phyloP scores from a whole-genome alignment of 2,797 vertebrate species.

The Lagorchestes hirsutus region DNA sequence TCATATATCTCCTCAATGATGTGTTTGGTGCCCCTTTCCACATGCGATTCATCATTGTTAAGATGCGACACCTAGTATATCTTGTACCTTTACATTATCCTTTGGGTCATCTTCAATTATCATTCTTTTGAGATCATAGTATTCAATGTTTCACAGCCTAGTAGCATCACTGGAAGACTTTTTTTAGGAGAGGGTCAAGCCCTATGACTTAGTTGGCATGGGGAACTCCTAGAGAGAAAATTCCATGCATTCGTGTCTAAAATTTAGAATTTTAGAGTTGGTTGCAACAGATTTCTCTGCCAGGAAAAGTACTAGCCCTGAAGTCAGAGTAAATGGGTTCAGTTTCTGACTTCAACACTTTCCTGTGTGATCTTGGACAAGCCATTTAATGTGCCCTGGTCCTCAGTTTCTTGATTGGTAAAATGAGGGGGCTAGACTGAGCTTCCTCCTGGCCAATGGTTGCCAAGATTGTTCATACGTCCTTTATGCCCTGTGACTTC shows the following conservation, averaged over 20 bases:
- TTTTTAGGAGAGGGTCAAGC: too few species aligned
- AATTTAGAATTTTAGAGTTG: neutral
- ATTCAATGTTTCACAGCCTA: neutral
- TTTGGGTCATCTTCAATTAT: neutral
- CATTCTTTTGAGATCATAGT: neutral
- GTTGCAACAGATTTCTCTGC: neutral
- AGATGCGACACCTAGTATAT: neutral
- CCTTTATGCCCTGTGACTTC: neutral
- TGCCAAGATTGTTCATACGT: neutral
- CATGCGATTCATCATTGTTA: neutral
- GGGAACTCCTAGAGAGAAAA: neutral
- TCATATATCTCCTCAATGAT: neutral
- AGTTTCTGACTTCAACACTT: neutral
- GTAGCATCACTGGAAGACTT: neutral
- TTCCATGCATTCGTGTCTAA: neutral
- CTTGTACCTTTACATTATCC: neutral
- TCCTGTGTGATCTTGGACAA: neutral
- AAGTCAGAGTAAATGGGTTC: neutral
- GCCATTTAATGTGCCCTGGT: neutral
- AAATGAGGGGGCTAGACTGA: neutral
- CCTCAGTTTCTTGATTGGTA: neutral
- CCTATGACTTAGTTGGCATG: too few species aligned
- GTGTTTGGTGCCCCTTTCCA: neutral
- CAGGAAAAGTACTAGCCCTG: neutral
- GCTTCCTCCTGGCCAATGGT: neutral